Evolutionary conservation across 2,888 invertebrate genomes (phyloP), one percentile per base, ranked within the genome.

Genomic region (Cybosia mesomella): DNA sequence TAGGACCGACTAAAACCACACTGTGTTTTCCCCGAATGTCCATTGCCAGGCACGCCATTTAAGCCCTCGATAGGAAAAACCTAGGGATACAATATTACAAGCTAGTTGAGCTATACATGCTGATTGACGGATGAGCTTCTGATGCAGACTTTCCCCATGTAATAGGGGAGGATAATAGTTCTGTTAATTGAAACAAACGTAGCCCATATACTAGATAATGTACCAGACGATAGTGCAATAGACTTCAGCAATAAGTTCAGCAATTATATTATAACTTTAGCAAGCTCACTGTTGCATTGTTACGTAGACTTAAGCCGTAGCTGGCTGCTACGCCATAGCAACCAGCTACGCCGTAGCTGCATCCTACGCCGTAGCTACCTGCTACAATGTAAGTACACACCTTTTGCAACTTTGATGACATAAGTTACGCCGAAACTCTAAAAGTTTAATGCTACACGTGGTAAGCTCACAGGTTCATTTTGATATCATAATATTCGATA

Each of bases 251-350:
- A 49, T 49, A 18, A 49, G 49, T 49, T 49, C n/a, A n/a, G 18
- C 9, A 49, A 49, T 49, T 8, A 49, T 8, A n/a, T 49, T 49
- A 49, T 49, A 49, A 49, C 49, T 49, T 49, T 3, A 8, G 49
- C 49, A 49, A 49, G n/a, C 8, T 18, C 49, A 49, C n/a, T n/a
- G n/a, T 49, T 49, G 49, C 49, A 49, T 49, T 39, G 22, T 39
- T 39, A 59, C 22, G 15, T 36, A 2, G 18, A 1, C 24, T 15
- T 7, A n/a, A 39, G 59, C 59, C n/a, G n/a, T n/a, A n/a, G n/a
- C n/a, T n/a, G n/a, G n/a, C n/a, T n/a, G n/a, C n/a, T 59, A 59
- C 39, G 24, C 1, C 59, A 39, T 59, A 59, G 59, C 39, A 22
- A 4, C 4, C 9, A 1, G 39, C 39, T 59, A 39, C 59, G 24